Base-by-base conservation (phyloP, 2,888 invertebrate genomes). In the Ganaspis brasiliensis region DNA sequence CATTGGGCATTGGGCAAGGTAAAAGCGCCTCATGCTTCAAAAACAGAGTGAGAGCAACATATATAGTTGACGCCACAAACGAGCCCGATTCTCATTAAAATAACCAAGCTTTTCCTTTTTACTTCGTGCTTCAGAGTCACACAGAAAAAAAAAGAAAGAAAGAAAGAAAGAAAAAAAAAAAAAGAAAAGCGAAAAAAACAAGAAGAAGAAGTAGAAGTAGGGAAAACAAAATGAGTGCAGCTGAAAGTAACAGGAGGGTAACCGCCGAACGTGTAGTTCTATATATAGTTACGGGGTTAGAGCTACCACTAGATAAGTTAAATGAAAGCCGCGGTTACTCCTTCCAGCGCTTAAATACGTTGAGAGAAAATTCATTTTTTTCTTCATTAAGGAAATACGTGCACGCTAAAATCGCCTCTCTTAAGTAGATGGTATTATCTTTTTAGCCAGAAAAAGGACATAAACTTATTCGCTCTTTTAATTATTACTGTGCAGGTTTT, bases 41-140 rank as follows among this genome's bases (percentile, higher is more conserved):
- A 78, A 61, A 80, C 72, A 73, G 49, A 75, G 74, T 59, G 76
- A 73, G 75, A 74, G 79, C 78, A 83, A 83, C 83, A 83, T 82
- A 83, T 82, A 83, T 79, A 78, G 83, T 78, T 79, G 78, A 79
- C 84, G 87, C 86, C 87, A 85, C 87, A 88, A 90, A 91, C 89
- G 88, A 89, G 86, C 87, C 83, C 87, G 86, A 90, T 90, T 90
- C 87, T 90, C 89, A 91, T 91, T 90, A 91, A 90, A 90, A 90
- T 90, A 90, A 89, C 87, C 89, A 82, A 84, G 83, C 83, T 84
- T 84, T 83, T 85, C 85, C 82, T 86, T 82, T 83, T 82, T 82
- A 52, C 59, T 63, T 72, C 67, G 24, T 31, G 45, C 52, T 55
- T 16, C 14, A 24, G 40, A 19, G 31, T 45, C 76, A 71, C 59